A percentile compares a stretch with the other conserved stretches of the same genome.
These are phyloP conservation scores for Ypsolopha scabrella DNA, from an alignment of 2,888 invertebrate genomes.

Conservation along the genomic window DNA sequence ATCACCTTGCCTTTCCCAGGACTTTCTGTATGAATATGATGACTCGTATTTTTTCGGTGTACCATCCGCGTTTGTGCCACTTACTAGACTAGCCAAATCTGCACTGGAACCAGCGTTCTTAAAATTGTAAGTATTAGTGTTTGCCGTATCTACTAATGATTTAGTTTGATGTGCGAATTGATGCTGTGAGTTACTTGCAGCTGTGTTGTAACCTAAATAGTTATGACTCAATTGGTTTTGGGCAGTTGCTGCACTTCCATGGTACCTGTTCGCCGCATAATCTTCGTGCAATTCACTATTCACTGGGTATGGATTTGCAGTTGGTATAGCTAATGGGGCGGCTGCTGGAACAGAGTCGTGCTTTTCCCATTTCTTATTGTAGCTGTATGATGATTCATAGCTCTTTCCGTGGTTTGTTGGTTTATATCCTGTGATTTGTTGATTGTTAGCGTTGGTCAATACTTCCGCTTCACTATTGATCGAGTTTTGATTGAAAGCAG, in stretches of 20 bases:
- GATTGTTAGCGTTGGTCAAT: slow-evolving; percentile 16
- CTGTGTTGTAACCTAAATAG: slow-evolving; percentile 28
- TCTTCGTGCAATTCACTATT: slow-evolving; percentile 46
- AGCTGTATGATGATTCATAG: slow-evolving; percentile 53
- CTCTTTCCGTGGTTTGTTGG: slow-evolving; percentile 30
- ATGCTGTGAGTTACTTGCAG: slow-evolving; percentile 26
- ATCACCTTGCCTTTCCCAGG: slow-evolving; percentile 64
- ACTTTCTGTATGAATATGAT: slow-evolving; percentile 61
- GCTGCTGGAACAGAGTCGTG: slow-evolving; percentile 34
- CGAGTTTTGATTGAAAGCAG: slow-evolving; percentile 29
- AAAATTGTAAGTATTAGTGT: slow-evolving; percentile 5
- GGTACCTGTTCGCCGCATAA: slow-evolving; percentile 18
- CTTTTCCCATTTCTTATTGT: slow-evolving; percentile 59
- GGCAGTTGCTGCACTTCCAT: slow-evolving; percentile 19
- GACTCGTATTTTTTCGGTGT: slow-evolving; percentile 60
- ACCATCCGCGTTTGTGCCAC: slow-evolving; percentile 20
- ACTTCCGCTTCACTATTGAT: slow-evolving; percentile 37
- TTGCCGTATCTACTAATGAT: slow-evolving; percentile 8
- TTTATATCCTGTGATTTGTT: slow-evolving; percentile 18
- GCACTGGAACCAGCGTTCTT: slow-evolving; percentile 14
- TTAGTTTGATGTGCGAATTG: slow-evolving; percentile 22
- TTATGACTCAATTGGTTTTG: slow-evolving; percentile 22
- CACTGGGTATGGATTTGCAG: slow-evolving; percentile 27
- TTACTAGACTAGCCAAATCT: slow-evolving; percentile 5
- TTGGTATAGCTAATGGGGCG: slow-evolving; percentile 22